These are phyloP conservation scores for Ips typographus DNA, from an alignment of 1,140 invertebrate species.

Conservation along the genomic window DNA sequence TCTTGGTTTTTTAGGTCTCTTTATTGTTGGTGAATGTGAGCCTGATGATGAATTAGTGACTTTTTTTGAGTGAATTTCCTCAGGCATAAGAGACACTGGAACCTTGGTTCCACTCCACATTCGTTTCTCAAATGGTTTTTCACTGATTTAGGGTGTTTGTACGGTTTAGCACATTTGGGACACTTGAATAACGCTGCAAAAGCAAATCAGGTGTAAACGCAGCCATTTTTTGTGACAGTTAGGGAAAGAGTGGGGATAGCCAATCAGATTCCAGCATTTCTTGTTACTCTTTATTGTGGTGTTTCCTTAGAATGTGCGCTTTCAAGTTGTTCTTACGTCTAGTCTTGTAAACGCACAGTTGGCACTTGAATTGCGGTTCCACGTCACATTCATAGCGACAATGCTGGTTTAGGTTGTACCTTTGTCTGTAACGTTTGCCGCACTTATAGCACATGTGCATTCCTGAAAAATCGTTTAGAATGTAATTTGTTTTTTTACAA, in stretches of 20 bases:
- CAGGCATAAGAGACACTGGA: constrained; percentile 38
- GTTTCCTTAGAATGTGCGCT: constrained; percentile 39
- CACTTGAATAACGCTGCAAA: not conserved
- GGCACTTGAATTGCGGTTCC: constrained; percentile 36
- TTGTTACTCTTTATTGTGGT: constrained; percentile 7
- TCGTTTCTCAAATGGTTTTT: constrained; percentile 57
- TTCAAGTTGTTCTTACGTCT: constrained; percentile 11
- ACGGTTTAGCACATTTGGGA: constrained; percentile 9
- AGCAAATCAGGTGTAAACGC: not conserved
- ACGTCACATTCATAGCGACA: constrained; percentile 36
- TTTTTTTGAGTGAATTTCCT: too few relatives aligned
- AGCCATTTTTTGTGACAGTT: too few relatives aligned
- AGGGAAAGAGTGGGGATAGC: not conserved
- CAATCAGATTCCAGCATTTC: not conserved
- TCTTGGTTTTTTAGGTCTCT: too few relatives aligned
- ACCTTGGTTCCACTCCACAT: constrained; percentile 66
- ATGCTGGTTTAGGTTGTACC: constrained; percentile 52
- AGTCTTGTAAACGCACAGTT: constrained; percentile 9
- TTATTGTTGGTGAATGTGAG: too few relatives aligned
- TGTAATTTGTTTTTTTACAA: not conserved
- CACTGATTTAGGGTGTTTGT: not conserved
- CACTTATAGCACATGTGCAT: constrained; percentile 39
- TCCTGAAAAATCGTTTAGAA: too few relatives aligned
- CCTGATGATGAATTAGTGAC: too few relatives aligned
- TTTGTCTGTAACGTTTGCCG: constrained; percentile 44